Conservation (phyloP, 2,888 invertebrate genomes). For the Eupithecia vulgata region DNA sequence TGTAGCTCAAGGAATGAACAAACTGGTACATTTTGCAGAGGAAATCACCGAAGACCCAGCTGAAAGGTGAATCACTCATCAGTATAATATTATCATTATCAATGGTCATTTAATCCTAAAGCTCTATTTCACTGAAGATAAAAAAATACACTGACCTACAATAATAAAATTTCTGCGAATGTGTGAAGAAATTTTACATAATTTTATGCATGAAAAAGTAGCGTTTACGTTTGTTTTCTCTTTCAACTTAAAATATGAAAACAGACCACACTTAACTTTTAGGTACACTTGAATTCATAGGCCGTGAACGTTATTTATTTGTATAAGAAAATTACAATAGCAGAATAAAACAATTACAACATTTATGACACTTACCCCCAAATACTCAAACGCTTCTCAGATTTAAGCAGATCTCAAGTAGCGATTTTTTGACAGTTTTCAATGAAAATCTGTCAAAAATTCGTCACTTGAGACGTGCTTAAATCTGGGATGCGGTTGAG, state of each 20-base stretch:
- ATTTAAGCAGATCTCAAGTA: too few relatives aligned
- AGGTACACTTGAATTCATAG: neutral
- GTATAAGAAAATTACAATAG: too few relatives aligned
- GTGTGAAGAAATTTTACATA: neutral
- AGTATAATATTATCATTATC: neutral
- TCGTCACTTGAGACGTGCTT: too few relatives aligned
- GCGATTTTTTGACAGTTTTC: too few relatives aligned
- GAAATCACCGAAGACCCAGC: constrained; percentile 93
- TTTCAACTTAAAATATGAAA: neutral
- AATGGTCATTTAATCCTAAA: neutral
- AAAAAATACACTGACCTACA: constrained; percentile 1
- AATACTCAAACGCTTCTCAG: too few relatives aligned
- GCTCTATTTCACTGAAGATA: neutral
- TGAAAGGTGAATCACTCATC: constrained; percentile 67
- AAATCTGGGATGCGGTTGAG: too few relatives aligned
- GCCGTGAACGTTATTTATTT: neutral
- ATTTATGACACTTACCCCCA: too few relatives aligned
- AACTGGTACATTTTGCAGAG: constrained; percentile 96
- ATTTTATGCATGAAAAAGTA: neutral
- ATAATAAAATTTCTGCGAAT: neutral
- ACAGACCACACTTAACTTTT: neutral
- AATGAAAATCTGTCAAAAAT: too few relatives aligned
- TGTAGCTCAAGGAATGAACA: constrained; percentile 94
- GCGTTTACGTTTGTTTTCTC: neutral
- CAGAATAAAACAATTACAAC: too few relatives aligned